These are phyloP conservation scores for Cephus runcator DNA, from an alignment of 2,888 invertebrate species.

Conservation along the genomic window DNA sequence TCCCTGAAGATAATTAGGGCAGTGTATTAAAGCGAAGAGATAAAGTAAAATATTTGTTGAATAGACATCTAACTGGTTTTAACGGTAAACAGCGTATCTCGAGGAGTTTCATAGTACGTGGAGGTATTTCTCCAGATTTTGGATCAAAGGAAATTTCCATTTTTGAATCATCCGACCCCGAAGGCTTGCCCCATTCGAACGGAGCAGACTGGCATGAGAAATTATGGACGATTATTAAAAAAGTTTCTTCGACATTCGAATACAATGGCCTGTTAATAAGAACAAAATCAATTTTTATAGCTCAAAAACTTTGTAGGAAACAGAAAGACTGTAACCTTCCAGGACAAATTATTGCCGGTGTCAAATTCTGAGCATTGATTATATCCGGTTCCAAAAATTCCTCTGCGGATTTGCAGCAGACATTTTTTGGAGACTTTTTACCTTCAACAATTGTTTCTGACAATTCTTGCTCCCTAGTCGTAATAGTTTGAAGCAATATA, in stretches of 20 bases:
- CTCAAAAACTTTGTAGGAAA: neutral
- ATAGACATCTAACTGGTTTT: constrained; percentile 33
- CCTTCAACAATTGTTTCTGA: neutral
- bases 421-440: neutral
- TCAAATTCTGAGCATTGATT: neutral
- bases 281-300: neutral
- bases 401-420: neutral
- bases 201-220: constrained; percentile 23
- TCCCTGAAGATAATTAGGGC: constrained; percentile 42
- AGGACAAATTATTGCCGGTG: neutral
- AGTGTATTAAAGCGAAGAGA: neutral
- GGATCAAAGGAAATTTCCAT: constrained; percentile 52
- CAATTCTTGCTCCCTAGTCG: neutral
- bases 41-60: neutral
- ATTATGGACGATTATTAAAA: constrained; percentile 55
- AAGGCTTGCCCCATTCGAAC: constrained; percentile 42
- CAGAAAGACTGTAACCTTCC: neutral
- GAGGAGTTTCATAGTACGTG: constrained; percentile 25
- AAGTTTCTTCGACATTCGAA: constrained; percentile 44
- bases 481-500: neutral
- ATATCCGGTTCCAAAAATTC: neutral
- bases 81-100: constrained; percentile 49
- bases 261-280: constrained; percentile 34
- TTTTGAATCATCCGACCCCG: constrained; percentile 49
- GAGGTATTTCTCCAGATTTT: constrained; percentile 45